These are phyloP conservation scores for Porites divaricata DNA, from an alignment of 92 coral and sea anemone species.

Conservation along the genomic window DNA sequence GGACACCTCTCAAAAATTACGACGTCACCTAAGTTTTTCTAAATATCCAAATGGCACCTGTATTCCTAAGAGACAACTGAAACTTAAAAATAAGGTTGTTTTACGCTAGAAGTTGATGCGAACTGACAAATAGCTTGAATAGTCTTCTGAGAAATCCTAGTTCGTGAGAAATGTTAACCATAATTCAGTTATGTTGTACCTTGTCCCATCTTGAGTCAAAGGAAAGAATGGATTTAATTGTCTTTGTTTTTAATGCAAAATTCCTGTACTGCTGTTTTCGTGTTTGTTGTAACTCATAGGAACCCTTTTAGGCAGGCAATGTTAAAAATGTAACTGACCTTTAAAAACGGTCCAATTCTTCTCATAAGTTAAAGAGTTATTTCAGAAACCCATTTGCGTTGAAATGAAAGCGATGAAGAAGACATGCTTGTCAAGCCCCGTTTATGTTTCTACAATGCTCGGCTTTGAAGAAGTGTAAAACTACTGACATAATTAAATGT, in stretches of 20 bases:
- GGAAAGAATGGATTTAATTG: not conserved
- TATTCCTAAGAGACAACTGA: not conserved
- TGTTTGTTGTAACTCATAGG: not conserved
- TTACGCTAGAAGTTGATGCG: not conserved
- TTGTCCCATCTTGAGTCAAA: not conserved
- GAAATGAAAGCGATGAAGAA: too few species aligned
- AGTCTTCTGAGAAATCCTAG: too few species aligned
- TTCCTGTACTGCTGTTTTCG: not conserved
- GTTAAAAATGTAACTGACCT: too few species aligned
- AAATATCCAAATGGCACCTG: slow-evolving; percentile 23
- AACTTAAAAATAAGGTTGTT: slow-evolving; percentile 1
- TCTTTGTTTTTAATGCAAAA: slow-evolving; percentile 6
- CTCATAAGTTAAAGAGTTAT: too few species aligned
- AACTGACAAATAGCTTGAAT: too few species aligned
- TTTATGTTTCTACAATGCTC: too few species aligned
- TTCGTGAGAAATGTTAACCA: not conserved
- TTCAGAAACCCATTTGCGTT: too few species aligned
- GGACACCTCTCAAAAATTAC: not conserved
- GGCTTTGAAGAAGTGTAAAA: too few species aligned
- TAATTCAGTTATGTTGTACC: not conserved
- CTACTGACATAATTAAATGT: too few species aligned
- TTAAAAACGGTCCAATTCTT: too few species aligned
- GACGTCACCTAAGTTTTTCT: slow-evolving; percentile 4
- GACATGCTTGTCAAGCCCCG: too few species aligned
- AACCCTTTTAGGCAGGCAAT: slow-evolving; percentile 2